A percentile compares a stretch with the other conserved stretches of the same genome.
phyloP scores from a whole-genome alignment of 2,888 invertebrate species.

The Drosophila mettleri region DNA sequence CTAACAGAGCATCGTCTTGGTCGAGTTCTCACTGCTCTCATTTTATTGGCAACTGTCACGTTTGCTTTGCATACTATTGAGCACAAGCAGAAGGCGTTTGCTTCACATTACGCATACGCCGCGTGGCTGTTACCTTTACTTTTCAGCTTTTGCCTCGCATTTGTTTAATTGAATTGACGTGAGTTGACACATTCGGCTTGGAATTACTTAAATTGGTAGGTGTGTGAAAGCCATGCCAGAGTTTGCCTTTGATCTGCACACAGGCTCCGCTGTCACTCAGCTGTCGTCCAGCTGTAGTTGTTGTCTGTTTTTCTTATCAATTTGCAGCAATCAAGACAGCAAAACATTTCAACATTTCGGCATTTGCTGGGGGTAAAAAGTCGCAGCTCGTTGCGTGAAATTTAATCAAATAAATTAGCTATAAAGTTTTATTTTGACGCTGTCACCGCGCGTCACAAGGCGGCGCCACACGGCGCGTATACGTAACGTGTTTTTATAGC shows the following conservation, averaged over 20 bases:
- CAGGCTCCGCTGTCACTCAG: slow-evolving; percentile 20
- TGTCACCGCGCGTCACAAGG: slow-evolving; percentile 52
- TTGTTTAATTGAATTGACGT: slow-evolving; percentile 71
- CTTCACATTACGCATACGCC: slow-evolving; percentile 52
- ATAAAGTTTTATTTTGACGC: slow-evolving; percentile 75
- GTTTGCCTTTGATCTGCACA: slow-evolving; percentile 24
- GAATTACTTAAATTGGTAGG: slow-evolving; percentile 17
- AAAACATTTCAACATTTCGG: slow-evolving; percentile 40
- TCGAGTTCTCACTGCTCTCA: neutral
- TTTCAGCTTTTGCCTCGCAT: slow-evolving; percentile 37
- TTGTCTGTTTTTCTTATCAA: slow-evolving; percentile 67
- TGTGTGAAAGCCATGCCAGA: neutral
- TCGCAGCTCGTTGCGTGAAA: slow-evolving; percentile 54
- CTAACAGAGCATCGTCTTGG: slow-evolving; percentile 2
- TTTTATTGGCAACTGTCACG: slow-evolving; percentile 52
- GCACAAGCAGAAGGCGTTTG: slow-evolving; percentile 33
- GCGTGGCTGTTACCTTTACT: slow-evolving; percentile 34
- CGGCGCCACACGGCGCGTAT: slow-evolving; percentile 58
- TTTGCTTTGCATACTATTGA: slow-evolving; percentile 66
- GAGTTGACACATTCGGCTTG: slow-evolving; percentile 46
- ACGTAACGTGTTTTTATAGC: slow-evolving; percentile 68
- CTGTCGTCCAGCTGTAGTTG: slow-evolving; percentile 38
- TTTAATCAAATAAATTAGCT: slow-evolving; percentile 80
- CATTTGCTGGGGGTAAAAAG: slow-evolving; percentile 11
- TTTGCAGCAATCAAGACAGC: slow-evolving; percentile 60